phyloP scores from a whole-genome alignment of 1,140 invertebrate species.

The Chironomus striatipennis region DNA sequence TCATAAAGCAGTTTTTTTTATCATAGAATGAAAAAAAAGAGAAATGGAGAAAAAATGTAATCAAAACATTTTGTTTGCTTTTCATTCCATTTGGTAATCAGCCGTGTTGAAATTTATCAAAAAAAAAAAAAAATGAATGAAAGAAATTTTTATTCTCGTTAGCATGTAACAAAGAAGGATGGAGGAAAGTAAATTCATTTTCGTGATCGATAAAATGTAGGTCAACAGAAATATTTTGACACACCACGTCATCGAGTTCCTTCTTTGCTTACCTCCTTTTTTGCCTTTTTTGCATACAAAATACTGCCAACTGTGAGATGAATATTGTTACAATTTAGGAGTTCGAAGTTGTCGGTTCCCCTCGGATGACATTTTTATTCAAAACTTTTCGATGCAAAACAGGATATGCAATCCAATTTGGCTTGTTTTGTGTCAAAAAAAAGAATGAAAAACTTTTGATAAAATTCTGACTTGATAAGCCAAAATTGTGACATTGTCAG shows the following conservation, averaged over 20 bases:
- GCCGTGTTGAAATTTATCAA: not conserved
- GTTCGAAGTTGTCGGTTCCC: too few relatives aligned
- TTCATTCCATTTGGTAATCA: constrained; percentile 9
- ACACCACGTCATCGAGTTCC: not conserved
- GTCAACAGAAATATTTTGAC: constrained; percentile 20
- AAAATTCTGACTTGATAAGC: too few relatives aligned
- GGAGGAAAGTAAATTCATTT: not conserved
- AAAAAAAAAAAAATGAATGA: not conserved
- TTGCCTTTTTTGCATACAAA: not conserved
- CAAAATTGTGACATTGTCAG: too few relatives aligned
- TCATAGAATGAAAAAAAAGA: not conserved
- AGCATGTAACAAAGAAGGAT: constrained; percentile 6
- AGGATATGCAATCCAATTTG: too few relatives aligned
- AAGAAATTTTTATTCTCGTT: not conserved
- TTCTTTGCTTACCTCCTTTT: not conserved
- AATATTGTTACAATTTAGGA: too few relatives aligned
- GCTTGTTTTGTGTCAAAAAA: too few relatives aligned
- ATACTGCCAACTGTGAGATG: not conserved
- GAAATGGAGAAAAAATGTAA: constrained; percentile 2
- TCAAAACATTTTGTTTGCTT: not conserved
- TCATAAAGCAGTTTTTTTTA: not conserved
- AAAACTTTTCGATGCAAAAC: too few relatives aligned
- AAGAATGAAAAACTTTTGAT: too few relatives aligned
- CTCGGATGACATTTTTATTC: too few relatives aligned
- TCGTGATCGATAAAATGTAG: constrained; percentile 20